Base-by-base conservation (phyloP, 2,888 invertebrate genomes). In the Argyra leucocephala region DNA sequence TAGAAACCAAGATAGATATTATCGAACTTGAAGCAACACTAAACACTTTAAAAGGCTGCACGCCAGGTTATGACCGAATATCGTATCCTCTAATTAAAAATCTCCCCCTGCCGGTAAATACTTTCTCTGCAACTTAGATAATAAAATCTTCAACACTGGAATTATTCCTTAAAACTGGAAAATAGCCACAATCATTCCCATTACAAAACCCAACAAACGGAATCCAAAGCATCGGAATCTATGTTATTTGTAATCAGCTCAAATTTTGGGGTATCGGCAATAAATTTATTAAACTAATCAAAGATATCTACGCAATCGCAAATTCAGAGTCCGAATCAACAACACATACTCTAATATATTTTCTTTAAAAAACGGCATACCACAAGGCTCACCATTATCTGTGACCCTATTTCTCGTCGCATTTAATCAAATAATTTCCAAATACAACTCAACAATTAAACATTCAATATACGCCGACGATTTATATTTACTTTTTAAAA, bases 1-100 rank as follows among this genome's bases (percentile, higher is more conserved):
- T 60, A 21, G 61, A 64, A 61, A 24, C 22, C 24, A 60, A 60
- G 23, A 64, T 64, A 31, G 18, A 57, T 9, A 18, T 64, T 21
- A 26, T 31, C 22, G 24, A 59, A 62, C 15, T 37, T 62, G 2
- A 65, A 62, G 18, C 7, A 4, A 57, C 5, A 57, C n/a, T 15
- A 26, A 57, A 61, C 65, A 48, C 58, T 57, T 26, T 58, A 22
- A 26, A 22, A 4, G 23, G 15, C 22, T 7, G 61, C 37, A 63
- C 37, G 57, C 2, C 57, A 65, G 31, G 62, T 36, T 24, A 58
- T 62, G 22, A 15, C 3, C 57, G 7, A 7, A 57, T 57, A 4
- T 57, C 57, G 12, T n/a, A n/a, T n/a, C n/a, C n/a, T n/a, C n/a
- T n/a, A n/a, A n/a, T n/a, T n/a, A n/a, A n/a, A n/a, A n/a, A n/a